Evolutionary conservation across 1,140 invertebrate genomes (phyloP), one percentile per base, ranked within the genome.

Genomic region (Cheumatopsyche charites): DNA sequence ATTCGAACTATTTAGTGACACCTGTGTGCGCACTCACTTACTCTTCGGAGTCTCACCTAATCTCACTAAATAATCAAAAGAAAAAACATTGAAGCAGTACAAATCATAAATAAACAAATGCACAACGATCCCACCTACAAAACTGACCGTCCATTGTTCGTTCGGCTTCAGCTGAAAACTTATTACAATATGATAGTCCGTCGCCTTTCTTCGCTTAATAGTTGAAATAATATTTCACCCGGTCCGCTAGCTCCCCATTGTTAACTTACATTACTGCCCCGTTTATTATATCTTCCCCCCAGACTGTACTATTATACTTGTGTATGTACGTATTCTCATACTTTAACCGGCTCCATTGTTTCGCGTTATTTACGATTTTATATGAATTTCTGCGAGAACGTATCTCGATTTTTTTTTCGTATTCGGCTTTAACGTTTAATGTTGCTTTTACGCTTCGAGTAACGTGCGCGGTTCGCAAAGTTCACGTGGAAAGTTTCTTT

Each of bases 171-270:
- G 67, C 70, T 75, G 71, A 73, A 75, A 75, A 75, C 74, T 75
- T 75, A 75, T 75, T 73, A 75, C 74, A 75, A 75, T 73, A 66
- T 69, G 62, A 69, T 67, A 66, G 71, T 71, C 71, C 70, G 63
- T 55, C 67, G 58, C 47, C 71, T 69, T 69, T 73, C 72, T 72
- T 72, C 67, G 67, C 70, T 73, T 73, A 73, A 75, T 75, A 75
- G 67, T 75, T 73, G 67, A 75, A 75, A 75, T 73, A 73, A 70
- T 73, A 75, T 73, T 72, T 73, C 62, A 75, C 58, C 70, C 73
- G 41, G 41, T 29, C 17, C 43, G 13, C 62, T 72, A 45, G 62
- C 71, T 29, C 17, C 62, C 66, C 69, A 75, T 75, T 75, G 73
- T 75, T 72, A 52, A 26, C 36, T 61, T 69, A 67, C 65, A 75